phyloP scores from a whole-genome alignment of 2,888 invertebrate species.

The Pristionchus fissidentatus region DNA sequence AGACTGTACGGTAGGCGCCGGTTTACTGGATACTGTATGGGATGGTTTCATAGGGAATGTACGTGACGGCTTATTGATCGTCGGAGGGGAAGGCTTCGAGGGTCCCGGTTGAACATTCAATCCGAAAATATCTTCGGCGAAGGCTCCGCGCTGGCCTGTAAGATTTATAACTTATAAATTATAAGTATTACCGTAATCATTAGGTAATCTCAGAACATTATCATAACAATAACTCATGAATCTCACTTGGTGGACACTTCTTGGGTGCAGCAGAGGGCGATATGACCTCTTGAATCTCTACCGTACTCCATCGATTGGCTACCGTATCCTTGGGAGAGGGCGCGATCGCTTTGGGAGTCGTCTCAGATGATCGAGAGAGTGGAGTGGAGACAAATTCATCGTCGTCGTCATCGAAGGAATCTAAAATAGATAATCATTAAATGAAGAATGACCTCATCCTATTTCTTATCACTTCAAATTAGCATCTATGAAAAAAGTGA shows the following conservation, averaged over 20 bases:
- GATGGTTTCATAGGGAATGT: slow-evolving; percentile 2
- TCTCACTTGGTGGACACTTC: neutral
- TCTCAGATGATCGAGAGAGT: neutral
- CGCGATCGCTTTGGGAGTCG: neutral
- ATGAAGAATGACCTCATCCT: neutral
- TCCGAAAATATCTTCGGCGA: slow-evolving; percentile 45
- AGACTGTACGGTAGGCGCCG: neutral
- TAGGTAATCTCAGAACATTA: neutral
- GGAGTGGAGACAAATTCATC: neutral
- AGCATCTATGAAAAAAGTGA: neutral
- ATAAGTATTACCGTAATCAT: neutral
- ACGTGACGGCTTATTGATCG: slow-evolving; percentile 1
- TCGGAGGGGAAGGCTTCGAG: neutral
- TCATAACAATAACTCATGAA: neutral
- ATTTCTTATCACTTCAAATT: neutral
- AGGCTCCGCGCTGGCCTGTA: neutral
- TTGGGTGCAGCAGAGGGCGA: neutral
- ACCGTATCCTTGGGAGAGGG: slow-evolving; percentile 2
- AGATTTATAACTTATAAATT: neutral
- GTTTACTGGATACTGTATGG: neutral
- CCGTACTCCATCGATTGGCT: slow-evolving; percentile 26
- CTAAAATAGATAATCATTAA: neutral
- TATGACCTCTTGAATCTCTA: neutral
- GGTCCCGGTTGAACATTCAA: neutral
- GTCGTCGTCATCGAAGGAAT: slow-evolving; percentile 40